Base-by-base conservation (phyloP, 1,140 invertebrate genomes). In the Bilobella aurantiaca region DNA sequence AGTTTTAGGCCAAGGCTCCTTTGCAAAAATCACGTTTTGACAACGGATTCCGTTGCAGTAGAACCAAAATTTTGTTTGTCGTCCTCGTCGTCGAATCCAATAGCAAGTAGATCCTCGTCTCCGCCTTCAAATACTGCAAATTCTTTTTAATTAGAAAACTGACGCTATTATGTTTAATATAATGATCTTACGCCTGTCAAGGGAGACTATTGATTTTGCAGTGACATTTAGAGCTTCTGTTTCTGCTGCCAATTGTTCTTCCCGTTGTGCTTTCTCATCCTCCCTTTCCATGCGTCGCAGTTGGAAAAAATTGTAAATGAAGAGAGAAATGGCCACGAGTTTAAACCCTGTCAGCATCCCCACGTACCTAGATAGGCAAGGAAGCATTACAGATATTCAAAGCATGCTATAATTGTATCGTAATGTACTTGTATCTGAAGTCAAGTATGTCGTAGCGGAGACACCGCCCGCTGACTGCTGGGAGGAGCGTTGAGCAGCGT, bases 371-470 rank as follows among this genome's bases (percentile, higher is more conserved):
- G n/a, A 66, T 58, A 56, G 68, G 62, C 66, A 63, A 60, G 58
- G 60, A 62, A 59, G 14, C 53, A 53, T n/a, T 27, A 14, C 3
- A 21, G 5, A 30, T 34, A 37, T 32, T 63, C 46, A 25, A 23
- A n/a, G 23, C 37, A 53, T 21, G 8, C 25, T 23, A 18, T 23
- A 3, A 18, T 25, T 25, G 16, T 42, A 1, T 16, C 5, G 21
- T 8, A 42, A 32, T 18, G 78, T 78, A 92, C 88, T 87, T 90
- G 76, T 89, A 92, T 79, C 93, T 81, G 76, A 96, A 96, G 76
- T 90, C 88, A 76, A 94, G 91, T 68, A 96, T 94, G 75, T 96
- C 91, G 75, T 96, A 96, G 0, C 96, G 81, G 21, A 96, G 79
- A 79, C 93, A 96, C 31, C 92, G 86, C 8, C 92, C 92, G 32